phyloP scores from a whole-genome alignment of 1,140 invertebrate genomes.

The Dinothrombium tinctorium region DNA sequence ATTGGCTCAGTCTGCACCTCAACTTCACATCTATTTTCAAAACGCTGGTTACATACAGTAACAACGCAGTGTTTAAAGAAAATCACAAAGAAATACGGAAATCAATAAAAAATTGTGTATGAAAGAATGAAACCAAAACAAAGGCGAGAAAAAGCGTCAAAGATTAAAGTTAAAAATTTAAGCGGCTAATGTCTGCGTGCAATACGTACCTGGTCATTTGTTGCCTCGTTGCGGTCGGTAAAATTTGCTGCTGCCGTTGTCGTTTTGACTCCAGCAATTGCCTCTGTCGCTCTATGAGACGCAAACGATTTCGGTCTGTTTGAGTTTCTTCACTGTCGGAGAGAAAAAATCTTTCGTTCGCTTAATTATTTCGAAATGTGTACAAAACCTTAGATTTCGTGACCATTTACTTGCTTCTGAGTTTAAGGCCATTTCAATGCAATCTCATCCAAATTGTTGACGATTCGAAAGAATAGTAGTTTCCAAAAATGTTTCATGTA shows the following conservation, averaged over 20 bases:
- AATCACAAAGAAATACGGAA: no score
- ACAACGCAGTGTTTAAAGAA: no score
- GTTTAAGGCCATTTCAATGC: conserved; percentile 1
- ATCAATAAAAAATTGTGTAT: no score
- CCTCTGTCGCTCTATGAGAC: conserved; percentile 8
- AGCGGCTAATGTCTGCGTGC: neutral
- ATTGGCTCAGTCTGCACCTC: no score
- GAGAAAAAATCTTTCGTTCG: neutral
- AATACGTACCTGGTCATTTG: neutral
- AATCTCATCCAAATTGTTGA: no score
- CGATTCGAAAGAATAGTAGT: no score
- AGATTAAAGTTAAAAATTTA: no score
- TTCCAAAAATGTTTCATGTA: no score
- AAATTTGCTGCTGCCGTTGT: conserved; percentile 9
- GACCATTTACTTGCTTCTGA: conserved; percentile 9
- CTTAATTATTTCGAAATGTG: neutral
- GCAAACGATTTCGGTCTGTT: conserved; percentile 8
- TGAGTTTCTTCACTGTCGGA: conserved; percentile 7
- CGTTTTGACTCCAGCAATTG: conserved; percentile 10
- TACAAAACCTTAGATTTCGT: conserved; percentile 11
- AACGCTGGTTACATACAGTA: no score
- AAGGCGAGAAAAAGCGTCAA: no score
- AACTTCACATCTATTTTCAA: no score
- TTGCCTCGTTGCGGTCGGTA: neutral
- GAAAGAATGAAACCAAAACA: no score